Conservation (phyloP, 2,113 vertebrate species). For the Gasterosteus nipponicus region DNA sequence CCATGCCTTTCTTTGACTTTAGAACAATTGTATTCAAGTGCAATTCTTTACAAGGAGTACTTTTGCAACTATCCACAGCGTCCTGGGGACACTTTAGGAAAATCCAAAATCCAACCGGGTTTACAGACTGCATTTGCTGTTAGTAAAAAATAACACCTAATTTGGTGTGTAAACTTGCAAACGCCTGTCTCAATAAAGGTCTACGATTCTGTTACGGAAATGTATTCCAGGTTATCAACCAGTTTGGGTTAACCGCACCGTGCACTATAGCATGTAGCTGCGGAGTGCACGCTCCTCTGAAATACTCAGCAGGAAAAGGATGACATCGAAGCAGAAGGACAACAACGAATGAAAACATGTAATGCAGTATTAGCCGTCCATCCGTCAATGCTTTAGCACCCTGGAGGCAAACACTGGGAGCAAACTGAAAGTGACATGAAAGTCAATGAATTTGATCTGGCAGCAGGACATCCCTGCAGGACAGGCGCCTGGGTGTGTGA, state of each 20-base stretch:
- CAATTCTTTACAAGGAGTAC: background rate
- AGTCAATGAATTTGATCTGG: slow-evolving; percentile 4
- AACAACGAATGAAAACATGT: background rate
- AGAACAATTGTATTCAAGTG: background rate
- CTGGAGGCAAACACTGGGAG: background rate
- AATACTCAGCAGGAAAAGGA: background rate
- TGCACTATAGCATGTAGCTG: background rate
- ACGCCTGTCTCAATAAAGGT: background rate
- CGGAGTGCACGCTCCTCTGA: background rate
- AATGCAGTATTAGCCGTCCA: background rate
- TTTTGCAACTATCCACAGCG: background rate
- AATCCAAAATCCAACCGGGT: background rate
- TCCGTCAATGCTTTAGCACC: slow-evolving; percentile 2
- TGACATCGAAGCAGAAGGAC: background rate
- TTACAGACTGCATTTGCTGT: background rate
- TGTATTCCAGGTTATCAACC: background rate
- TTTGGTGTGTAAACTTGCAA: background rate
- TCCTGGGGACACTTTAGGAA: background rate
- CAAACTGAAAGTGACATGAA: background rate
- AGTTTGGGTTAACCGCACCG: background rate
- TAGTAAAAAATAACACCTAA: background rate
- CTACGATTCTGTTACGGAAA: background rate
- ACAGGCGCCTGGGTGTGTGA: slow-evolving; percentile 11
- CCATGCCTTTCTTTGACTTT: background rate
- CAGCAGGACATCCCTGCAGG: slow-evolving; percentile 9